Conservation (phyloP, 2,888 invertebrate species). For the Ophion obscuratus region DNA sequence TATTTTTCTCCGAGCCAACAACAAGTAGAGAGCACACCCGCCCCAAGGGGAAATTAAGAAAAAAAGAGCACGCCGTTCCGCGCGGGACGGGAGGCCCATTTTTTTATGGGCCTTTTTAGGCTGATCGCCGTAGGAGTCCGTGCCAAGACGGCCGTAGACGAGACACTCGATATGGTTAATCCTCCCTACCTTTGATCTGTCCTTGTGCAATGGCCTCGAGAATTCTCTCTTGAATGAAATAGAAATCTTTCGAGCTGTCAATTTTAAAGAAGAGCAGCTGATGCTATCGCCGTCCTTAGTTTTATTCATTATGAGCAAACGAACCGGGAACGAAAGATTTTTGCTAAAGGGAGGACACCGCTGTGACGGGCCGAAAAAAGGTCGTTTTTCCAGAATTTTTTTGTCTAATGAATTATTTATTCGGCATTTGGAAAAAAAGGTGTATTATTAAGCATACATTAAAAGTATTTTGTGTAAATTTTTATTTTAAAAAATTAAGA, state of each 20-base stretch:
- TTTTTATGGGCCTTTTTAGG: slow-evolving; percentile 52
- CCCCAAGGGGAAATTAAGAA: slow-evolving; percentile 18
- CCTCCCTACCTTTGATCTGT: slow-evolving; percentile 28
- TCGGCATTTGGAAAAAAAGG: too few species aligned
- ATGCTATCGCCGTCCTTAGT: slow-evolving; percentile 20
- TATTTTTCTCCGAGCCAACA: slow-evolving; percentile 14
- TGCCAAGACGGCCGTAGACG: slow-evolving; percentile 6
- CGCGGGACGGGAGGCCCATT: slow-evolving; percentile 28
- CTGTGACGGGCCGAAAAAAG: too few species aligned
- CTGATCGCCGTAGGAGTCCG: slow-evolving; percentile 20
- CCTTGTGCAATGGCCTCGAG: slow-evolving; percentile 47
- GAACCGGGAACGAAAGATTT: background rate
- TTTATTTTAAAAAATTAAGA: too few species aligned
- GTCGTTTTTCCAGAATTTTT: too few species aligned
- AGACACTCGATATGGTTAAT: slow-evolving; percentile 65
- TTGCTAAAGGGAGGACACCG: background rate
- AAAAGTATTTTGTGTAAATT: too few species aligned
- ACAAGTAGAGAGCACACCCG: slow-evolving; percentile 30
- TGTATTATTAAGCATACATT: too few species aligned
- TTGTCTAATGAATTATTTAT: too few species aligned
- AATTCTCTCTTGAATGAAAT: slow-evolving; percentile 42
- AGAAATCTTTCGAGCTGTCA: slow-evolving; percentile 9
- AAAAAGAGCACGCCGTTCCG: slow-evolving; percentile 3
- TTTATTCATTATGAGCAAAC: slow-evolving; percentile 33
- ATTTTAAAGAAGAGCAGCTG: slow-evolving; percentile 50